Base-by-base conservation (phyloP, 2,888 invertebrate genomes). In the Machimus atricapillus region DNA sequence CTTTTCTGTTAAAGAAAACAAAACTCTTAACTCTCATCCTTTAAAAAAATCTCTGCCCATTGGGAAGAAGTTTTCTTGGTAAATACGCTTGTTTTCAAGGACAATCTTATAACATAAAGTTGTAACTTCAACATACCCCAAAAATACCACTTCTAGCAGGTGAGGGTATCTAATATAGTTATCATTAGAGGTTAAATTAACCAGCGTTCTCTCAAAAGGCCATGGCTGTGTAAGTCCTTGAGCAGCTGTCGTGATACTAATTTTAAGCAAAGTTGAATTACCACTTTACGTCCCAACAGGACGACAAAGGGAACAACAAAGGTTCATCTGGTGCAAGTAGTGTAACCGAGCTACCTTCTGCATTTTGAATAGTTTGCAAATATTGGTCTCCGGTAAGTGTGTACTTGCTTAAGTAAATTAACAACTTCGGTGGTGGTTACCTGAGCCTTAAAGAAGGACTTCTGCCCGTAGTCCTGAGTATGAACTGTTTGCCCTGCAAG, bases 341-440 rank as follows among this genome's bases (percentile, higher is more conserved):
- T 78, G 43, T 16, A 43, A 43, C 78, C 16, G 78, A 23, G n/a
- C 46, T 78, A 43, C 78, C 34, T 81, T 12, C 58, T 81, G 56
- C 56, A 56, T 56, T 56, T 56, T 81, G 81, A 56, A 81, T 56
- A 81, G 81, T 56, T 52, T 27, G 81, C 31, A 81, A 52, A 81
- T 81, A 81, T 81, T 81, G 56, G 56, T 37, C 8, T 27, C 31
- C 6, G n/a, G 81, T 12, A 81, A 56, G 31, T 81, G 81, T 81
- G n/a, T 56, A 58, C 81, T 56, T 81, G 27, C 31, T 56, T 81
- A 14, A 81, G 81, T 34, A 79, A 79, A 79, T 79, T 79, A 31
- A 79, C 79, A 79, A 79, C 27, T 46, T 56, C 56, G 81, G 27
- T 81, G n/a, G 81, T 52, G 81, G 56, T 81, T 52, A 81, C 34